phyloP scores from a whole-genome alignment of 1,140 invertebrate genomes.

The Drosophila lacertosa region DNA sequence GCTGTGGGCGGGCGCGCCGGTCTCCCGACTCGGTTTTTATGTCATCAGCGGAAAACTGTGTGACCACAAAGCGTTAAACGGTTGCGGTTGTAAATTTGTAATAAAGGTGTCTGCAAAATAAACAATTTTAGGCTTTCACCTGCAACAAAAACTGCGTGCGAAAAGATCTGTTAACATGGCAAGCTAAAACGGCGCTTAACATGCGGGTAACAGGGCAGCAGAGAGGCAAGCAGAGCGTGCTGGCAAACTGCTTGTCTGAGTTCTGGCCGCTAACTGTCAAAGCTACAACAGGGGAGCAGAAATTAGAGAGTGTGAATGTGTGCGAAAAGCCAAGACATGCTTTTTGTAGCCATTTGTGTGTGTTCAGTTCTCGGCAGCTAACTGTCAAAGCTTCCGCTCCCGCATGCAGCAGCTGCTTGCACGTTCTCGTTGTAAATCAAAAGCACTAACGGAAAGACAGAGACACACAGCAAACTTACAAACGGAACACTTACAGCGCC shows the following conservation, averaged over 20 bases:
- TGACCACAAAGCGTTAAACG: slow-evolving; percentile 60
- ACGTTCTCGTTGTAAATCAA: slow-evolving; percentile 19
- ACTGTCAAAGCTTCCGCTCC: slow-evolving; percentile 7
- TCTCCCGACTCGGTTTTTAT: slow-evolving; percentile 6
- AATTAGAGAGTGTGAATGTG: not conserved
- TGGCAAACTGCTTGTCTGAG: not conserved
- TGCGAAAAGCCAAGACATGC: not conserved
- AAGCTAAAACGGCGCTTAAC: slow-evolving; percentile 22
- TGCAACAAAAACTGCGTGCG: slow-evolving; percentile 60
- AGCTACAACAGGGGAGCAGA: slow-evolving; percentile 8
- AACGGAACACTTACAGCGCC: not conserved
- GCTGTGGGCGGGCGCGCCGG: slow-evolving; percentile 35
- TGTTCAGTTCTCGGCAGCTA: not conserved
- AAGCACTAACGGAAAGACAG: not conserved
- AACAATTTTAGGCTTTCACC: slow-evolving; percentile 69
- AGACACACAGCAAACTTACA: slow-evolving; percentile 3
- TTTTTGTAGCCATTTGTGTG: too few relatives aligned
- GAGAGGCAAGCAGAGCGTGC: not conserved
- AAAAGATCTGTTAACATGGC: slow-evolving; percentile 45
- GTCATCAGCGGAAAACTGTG: slow-evolving; percentile 22
- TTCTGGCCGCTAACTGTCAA: slow-evolving; percentile 1
- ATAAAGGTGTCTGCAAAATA: slow-evolving; percentile 39
- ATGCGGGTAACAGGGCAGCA: slow-evolving; percentile 38
- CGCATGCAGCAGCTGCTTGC: slow-evolving; percentile 11
- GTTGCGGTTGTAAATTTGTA: slow-evolving; percentile 64